phyloP scores from a whole-genome alignment of 2,888 invertebrate genomes.

The Drepanosiphum platanoidis region DNA sequence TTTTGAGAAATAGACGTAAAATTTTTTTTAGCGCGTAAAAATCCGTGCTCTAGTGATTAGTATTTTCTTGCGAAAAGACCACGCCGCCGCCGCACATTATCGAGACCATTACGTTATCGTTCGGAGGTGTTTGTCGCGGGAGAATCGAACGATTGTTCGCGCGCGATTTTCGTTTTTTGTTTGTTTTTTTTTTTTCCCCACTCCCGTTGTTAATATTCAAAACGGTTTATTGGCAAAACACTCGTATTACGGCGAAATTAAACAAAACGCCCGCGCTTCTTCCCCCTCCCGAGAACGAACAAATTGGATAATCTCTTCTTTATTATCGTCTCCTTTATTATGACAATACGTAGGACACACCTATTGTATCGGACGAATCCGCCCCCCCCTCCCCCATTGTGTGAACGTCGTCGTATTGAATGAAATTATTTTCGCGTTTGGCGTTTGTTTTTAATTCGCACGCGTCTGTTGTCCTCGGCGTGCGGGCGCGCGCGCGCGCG shows the following conservation, averaged over 20 bases:
- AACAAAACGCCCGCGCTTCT: neutral
- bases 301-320: constrained; percentile 29
- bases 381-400: too few relatives aligned
- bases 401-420: constrained; percentile 12
- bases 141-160: constrained; percentile 8
- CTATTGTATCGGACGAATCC: constrained; percentile 18
- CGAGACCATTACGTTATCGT: too few relatives aligned
- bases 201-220: too few relatives aligned
- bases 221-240: constrained; percentile 12
- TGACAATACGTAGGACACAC: too few relatives aligned
- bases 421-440: constrained; percentile 1
- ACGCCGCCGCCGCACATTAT: too few relatives aligned
- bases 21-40: too few relatives aligned
- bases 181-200: neutral
- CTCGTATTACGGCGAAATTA: constrained; percentile 20
- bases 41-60: too few relatives aligned
- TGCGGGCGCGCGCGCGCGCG: too few relatives aligned
- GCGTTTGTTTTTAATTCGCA: constrained; percentile 30
- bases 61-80: too few relatives aligned
- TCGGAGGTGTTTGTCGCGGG: too few relatives aligned
- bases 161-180: constrained; percentile 11
- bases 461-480: neutral
- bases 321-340: neutral
- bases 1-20: too few relatives aligned
- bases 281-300: neutral